Conservation (phyloP, 2,888 invertebrate genomes). For the Pyralis farinalis region DNA sequence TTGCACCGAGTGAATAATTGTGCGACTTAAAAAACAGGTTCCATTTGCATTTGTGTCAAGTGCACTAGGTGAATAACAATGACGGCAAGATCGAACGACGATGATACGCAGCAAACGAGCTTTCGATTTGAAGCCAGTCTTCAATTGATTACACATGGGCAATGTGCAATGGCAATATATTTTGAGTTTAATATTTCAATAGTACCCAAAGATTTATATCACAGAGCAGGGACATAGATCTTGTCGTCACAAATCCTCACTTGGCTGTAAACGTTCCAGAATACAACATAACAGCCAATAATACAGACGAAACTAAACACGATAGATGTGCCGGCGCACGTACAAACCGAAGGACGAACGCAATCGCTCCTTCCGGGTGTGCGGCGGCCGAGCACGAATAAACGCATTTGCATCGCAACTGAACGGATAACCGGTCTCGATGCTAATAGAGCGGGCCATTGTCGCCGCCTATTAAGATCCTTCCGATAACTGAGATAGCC, state of each 20-base stretch:
- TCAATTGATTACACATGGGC: no score
- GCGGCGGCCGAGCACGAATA: slow-evolving; percentile 11
- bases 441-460: slow-evolving; percentile 40
- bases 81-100: background rate
- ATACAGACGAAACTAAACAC: background rate
- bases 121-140: slow-evolving; percentile 6
- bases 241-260: no score
- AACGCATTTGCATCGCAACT: slow-evolving; percentile 28
- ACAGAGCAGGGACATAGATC: no score
- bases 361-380: slow-evolving; percentile 18
- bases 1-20: slow-evolving; percentile 11
- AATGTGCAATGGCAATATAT: no score
- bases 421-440: slow-evolving; percentile 24
- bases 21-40: slow-evolving; percentile 20
- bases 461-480: slow-evolving; percentile 44
- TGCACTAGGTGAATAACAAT: slow-evolving; percentile 16
- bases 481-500: slow-evolving; percentile 29
- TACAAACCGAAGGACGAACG: slow-evolving; percentile 16
- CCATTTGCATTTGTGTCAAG: slow-evolving; percentile 19
- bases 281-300: no score
- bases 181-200: no score
- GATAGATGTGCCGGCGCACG: background rate
- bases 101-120: slow-evolving; percentile 9
- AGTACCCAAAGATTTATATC: no score
- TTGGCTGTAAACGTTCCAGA: no score